Conservation (phyloP, 2,113 vertebrate species). For the Anas platyrhynchos region DNA sequence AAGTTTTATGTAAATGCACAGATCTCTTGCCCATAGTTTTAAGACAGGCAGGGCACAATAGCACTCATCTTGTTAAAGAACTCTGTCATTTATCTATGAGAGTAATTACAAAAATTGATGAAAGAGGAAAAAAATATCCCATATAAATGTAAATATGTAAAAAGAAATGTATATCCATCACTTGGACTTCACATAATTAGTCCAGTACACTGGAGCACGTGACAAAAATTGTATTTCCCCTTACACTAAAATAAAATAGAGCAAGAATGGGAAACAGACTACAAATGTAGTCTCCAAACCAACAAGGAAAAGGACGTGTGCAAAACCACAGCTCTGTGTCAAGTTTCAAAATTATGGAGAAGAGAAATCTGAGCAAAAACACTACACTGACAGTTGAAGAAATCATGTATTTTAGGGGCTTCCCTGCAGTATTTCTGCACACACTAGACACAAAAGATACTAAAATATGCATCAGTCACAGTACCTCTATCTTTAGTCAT, state of each 20-base stretch:
- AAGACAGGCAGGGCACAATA: not conserved
- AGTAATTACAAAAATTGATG: not conserved
- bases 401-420: slow-evolving; percentile 34
- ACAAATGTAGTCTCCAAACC: not conserved
- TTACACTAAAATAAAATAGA: not conserved
- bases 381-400: slow-evolving; percentile 24
- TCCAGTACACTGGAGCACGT: not conserved
- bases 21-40: not conserved
- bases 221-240: not conserved
- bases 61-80: not conserved
- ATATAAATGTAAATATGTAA: no score
- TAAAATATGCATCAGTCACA: not conserved
- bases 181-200: not conserved
- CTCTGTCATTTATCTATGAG: not conserved
- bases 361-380: not conserved
- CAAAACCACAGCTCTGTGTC: not conserved
- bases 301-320: not conserved
- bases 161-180: not conserved
- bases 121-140: not conserved
- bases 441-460: not conserved
- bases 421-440: slow-evolving; percentile 3
- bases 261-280: slow-evolving; percentile 15
- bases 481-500: not conserved
- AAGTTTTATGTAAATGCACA: not conserved
- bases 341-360: slow-evolving; percentile 47